Percentiles rank a stretch among this genome's conserved stretches.
Evolutionary conservation across 2,113 vertebrate species (phyloP).

Genomic region (Archilochus colubris): DNA sequence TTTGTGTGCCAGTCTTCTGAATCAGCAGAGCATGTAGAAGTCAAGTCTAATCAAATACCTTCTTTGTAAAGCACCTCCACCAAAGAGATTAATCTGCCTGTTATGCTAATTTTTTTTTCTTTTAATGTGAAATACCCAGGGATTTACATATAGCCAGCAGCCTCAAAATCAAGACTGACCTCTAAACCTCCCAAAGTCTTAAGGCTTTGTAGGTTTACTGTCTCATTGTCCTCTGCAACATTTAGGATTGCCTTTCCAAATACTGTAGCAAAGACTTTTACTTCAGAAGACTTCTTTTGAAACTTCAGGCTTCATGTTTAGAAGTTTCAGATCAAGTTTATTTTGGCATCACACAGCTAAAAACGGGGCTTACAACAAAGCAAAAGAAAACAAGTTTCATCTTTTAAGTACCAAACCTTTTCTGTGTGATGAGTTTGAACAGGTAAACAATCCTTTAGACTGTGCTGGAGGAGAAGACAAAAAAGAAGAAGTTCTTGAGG

Average conservation of each 20-base stretch:
- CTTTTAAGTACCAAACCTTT: background rate
- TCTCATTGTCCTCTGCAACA: background rate
- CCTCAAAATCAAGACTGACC: background rate
- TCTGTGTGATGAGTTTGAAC: background rate
- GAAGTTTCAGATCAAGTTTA: background rate
- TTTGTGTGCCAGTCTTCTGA: background rate
- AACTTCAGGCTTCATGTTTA: background rate
- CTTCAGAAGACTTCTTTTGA: background rate
- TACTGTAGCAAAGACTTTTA: background rate
- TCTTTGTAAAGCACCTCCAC: background rate
- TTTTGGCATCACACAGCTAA: background rate
- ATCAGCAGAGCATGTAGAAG: background rate
- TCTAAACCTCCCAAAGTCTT: background rate
- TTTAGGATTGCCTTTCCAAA: background rate
- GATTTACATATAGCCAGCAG: background rate
- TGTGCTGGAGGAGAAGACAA: background rate
- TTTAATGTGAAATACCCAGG: background rate
- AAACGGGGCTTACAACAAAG: background rate
- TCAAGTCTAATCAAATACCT: background rate
- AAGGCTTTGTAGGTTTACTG: background rate
- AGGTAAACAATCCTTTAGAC: background rate
- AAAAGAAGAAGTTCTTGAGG: background rate
- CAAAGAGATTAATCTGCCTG: background rate
- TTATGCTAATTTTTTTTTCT: background rate
- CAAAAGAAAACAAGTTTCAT: background rate